Evolutionary conservation across 64 coral and sea anemone genomes (phyloP), one percentile per base, ranked within the genome.

Genomic region (Montipora efflorescens): DNA sequence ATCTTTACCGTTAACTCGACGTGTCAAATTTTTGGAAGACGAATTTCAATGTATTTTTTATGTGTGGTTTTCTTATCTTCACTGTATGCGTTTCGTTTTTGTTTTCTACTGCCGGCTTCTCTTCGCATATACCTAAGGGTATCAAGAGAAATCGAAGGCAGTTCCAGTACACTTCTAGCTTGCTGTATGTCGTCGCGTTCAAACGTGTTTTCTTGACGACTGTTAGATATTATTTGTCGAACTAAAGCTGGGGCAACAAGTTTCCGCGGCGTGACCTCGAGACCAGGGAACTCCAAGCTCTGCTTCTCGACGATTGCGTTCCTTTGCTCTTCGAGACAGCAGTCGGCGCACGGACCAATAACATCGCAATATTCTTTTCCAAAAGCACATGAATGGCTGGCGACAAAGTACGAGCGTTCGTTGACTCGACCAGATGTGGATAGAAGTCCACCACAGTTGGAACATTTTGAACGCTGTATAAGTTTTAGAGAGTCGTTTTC

Each of bases 31-130:
- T 97, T 97, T 58, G 96, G 96, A 12, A 97, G 93, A 73, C 96
- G 91, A 21, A 97, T 90, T 89, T 97, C 96, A 16, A 97, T 95
- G 49, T 94, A 97, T 53, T 89, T 97, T 16, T 97, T 97, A 19
- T 19, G 73, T 11, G 76, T 94, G 23, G 68, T 46, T 59, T 92
- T 77, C 8, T 70, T 15, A 67, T 84, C 84, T 12, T 93, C 68
- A 8, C 28, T 47, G 67, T 79, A 82, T 14, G 47, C 16, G 46
- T 49, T 89, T 59, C 96, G 48, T 47, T 90, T 95, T 2, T 97
- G 90, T 64, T 92, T 95, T 91, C 82, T 71, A 15, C 96, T 97
- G 46, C 96, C 96, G 21, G 93, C 91, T 22, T 91, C 93, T 74
- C 92, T 71, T 25, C 84, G 57, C 96, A 95, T 97, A 47, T 97